Conservation (phyloP, 2,113 vertebrate species). For the Brachypteracias leptosomus region DNA sequence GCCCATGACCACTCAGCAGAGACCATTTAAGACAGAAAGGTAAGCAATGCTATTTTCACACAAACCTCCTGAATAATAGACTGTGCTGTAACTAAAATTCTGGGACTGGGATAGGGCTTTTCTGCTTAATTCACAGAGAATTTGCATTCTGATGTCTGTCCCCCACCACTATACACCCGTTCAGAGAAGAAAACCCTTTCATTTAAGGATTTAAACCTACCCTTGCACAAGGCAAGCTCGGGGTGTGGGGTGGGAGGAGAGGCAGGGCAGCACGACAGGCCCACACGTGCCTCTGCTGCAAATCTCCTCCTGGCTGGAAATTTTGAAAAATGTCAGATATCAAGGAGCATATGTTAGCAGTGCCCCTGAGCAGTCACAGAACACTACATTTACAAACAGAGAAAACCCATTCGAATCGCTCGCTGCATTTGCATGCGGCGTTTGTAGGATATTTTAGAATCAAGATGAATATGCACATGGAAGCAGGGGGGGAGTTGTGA, state of each 20-base stretch:
- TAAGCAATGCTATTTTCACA: not conserved
- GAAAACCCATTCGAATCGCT: constrained; percentile 50
- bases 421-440: constrained; percentile 1
- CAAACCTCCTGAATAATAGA: not conserved
- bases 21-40: not conserved
- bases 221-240: not conserved
- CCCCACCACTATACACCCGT: too few species aligned
- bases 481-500: not conserved
- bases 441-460: constrained; percentile 28
- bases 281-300: not conserved
- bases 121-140: not conserved
- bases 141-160: not conserved
- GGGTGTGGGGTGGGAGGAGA: accelerated
- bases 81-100: not conserved
- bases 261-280: not conserved
- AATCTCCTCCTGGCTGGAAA: not conserved
- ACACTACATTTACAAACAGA: constrained; percentile 33
- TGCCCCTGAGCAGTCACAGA: constrained; percentile 46
- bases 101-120: not conserved
- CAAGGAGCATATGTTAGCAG: constrained; percentile 14
- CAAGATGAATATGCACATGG: constrained; percentile 49
- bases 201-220: not conserved
- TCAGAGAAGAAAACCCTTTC: not conserved
- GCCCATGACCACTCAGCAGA: accelerated
- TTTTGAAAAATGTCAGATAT: constrained; percentile 23